Conservation (phyloP, 2,797 vertebrate genomes). For the Crocodylus rhombifer region DNA sequence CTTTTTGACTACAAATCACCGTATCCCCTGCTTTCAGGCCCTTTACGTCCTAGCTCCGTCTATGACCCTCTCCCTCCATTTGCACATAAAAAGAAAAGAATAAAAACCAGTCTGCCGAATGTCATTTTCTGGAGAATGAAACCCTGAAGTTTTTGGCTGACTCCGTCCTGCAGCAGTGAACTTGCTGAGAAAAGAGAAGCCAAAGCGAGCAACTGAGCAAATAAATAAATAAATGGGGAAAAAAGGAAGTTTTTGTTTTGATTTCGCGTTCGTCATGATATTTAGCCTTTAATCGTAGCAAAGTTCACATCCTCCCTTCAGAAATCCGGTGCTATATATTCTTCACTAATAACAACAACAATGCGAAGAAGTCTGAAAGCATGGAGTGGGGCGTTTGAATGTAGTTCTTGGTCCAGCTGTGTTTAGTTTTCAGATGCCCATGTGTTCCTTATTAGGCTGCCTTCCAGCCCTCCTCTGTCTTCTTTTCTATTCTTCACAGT, state of each 20-base stretch:
- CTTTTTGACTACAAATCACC: background rate
- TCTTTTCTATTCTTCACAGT: constrained; percentile 78
- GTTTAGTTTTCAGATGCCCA: constrained; percentile 82
- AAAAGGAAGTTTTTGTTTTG: constrained; percentile 76
- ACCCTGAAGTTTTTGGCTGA: background rate
- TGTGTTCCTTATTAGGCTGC: constrained; percentile 84
- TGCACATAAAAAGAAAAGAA: background rate
- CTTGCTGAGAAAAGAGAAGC: constrained; percentile 58
- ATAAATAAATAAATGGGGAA: constrained; percentile 53
- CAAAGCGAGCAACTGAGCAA: constrained; percentile 48
- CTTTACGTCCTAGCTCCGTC: background rate
- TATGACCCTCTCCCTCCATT: background rate
- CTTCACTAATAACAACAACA: constrained; percentile 66
- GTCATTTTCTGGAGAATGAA: background rate
- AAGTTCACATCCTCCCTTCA: constrained; percentile 67
- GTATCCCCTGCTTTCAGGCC: background rate
- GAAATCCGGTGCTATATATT: constrained; percentile 68
- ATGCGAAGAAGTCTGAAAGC: constrained; percentile 53
- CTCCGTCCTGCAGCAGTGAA: background rate
- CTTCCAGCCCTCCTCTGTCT: constrained; percentile 73
- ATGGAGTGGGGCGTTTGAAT: constrained; percentile 55
- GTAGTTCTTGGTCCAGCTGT: constrained; percentile 71
- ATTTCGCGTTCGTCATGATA: constrained; percentile 68
- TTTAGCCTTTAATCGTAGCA: constrained; percentile 31
- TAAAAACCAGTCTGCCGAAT: background rate